Evolutionary conservation across 2,797 vertebrate species (phyloP), one percentile per base, ranked within the genome.

Genomic region (Danio jaintianensis): DNA sequence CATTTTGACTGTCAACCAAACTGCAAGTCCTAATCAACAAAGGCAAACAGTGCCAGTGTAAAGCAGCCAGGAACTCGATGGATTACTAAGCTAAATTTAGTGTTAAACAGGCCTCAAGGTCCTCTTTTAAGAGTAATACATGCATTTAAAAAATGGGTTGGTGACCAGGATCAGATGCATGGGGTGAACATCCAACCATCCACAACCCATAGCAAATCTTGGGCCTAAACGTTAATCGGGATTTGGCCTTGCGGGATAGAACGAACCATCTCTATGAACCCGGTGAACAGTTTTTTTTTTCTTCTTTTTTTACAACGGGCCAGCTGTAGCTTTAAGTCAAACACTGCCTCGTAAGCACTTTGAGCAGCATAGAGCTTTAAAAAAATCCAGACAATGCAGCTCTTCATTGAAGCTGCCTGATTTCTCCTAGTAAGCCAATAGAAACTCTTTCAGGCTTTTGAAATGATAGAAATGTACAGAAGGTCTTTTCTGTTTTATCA

Each of bases 341-440:
- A 84, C 73, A 78, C 62, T 85, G 86, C 85, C 81, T 77, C 42
- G 81, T 86, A 86, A 86, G 85, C 86, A 87, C 58, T 83, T 83
- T 83, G 75, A 74, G 50, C 75, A 63, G 83, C n/a, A 79, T 77
- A 70, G 61, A 66, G 81, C 77, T 83, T 82, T 75, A 70, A 80
- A 64, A 76, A 80, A 66, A 56, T 18, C 13, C 64, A 75, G 67
- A 86, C 85, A 86, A 84, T 79, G 83, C 72, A 69, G 66, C 81
- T 83, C 78, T 86, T 84, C 67, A 79, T 67, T 82, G 70, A 82
- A 66, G 75, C 81, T 77, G 66, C 73, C 66, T n/a, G 70, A 77
- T 79, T 79, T 83, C 70, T 82, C 45, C 58, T 68, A 42, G 7
- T 22, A 68, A 50, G 36, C 53, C 42, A n/a, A 58, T 66, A 67